phyloP scores from a whole-genome alignment of 2,888 invertebrate genomes.

The Psococerastis gibbosa region DNA sequence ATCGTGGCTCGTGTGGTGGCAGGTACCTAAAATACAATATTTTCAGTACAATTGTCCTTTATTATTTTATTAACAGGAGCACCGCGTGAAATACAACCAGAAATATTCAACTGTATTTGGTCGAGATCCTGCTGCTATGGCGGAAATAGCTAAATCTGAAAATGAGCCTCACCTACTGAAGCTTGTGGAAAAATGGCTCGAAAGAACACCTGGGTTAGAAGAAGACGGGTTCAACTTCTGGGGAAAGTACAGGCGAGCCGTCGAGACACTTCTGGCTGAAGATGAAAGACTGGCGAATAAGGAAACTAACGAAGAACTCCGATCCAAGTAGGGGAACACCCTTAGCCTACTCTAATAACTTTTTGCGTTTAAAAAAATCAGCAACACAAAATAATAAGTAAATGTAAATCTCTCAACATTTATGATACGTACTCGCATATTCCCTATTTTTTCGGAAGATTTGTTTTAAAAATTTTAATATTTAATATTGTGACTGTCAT shows the following conservation, averaged over 20 bases:
- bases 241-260: constrained; percentile 67
- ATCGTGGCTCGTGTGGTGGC: no score
- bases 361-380: constrained; percentile 19
- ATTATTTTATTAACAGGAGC: no score
- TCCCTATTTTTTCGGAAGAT: no score
- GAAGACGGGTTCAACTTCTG: constrained; percentile 79
- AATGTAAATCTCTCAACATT: no score
- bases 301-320: not conserved
- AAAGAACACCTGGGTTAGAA: constrained; percentile 83
- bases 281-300: constrained; percentile 19
- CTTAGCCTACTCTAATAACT: no score
- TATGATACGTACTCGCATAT: no score
- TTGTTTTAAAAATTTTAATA: no score
- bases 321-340: not conserved
- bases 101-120: constrained; percentile 76
- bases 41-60: no score
- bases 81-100: constrained; percentile 85
- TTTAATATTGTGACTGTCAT: no score
- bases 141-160: constrained; percentile 46
- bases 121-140: constrained; percentile 41
- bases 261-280: constrained; percentile 47
- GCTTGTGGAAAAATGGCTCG: constrained; percentile 82
- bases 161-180: constrained; percentile 66
- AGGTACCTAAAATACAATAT: no score
- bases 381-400: no score